Percentiles rank a stretch among this genome's conserved stretches.
Evolutionary conservation across 2,888 invertebrate genomes (phyloP).

Genomic region (Harpalus rufipes): DNA sequence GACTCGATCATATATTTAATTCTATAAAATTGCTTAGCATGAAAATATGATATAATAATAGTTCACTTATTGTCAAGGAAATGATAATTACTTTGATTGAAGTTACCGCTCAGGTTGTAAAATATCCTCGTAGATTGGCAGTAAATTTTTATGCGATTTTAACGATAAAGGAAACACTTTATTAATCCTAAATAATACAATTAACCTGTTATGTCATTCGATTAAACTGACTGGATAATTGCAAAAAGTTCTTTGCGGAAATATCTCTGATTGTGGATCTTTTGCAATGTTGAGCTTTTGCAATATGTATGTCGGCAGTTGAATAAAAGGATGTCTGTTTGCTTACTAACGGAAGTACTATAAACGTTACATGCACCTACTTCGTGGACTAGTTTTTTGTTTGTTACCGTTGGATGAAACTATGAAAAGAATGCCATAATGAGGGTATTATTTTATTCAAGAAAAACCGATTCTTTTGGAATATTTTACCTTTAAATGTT

Average conservation of each 20-base stretch:
- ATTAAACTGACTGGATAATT: conserved; percentile 23
- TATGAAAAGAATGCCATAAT: conserved; percentile 35
- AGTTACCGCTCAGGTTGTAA: conserved; percentile 12
- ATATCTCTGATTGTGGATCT: conserved; percentile 34
- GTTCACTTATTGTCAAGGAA: conserved; percentile 23
- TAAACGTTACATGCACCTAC: conserved; percentile 18
- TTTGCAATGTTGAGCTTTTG: conserved; percentile 48
- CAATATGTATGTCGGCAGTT: conserved; percentile 47
- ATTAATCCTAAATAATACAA: conserved; percentile 44
- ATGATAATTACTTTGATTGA: conserved; percentile 7
- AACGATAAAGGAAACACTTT: conserved; percentile 33
- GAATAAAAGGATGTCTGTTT: not conserved
- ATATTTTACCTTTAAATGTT: not conserved
- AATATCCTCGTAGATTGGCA: conserved; percentile 12
- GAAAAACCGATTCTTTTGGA: not conserved
- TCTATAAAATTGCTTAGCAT: not conserved
- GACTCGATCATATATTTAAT: not conserved
- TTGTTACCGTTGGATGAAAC: conserved; percentile 22
- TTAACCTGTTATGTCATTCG: conserved; percentile 37
- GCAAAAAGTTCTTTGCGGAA: conserved; percentile 22
- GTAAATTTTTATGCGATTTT: conserved; percentile 31
- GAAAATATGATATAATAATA: conserved; percentile 26
- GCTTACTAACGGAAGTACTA: conserved; percentile 18
- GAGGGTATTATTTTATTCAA: conserved; percentile 39
- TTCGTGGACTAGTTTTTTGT: conserved; percentile 23